Percentiles rank a stretch among this genome's conserved stretches.
Conservation (phyloP, 2,888 invertebrate genomes). For the Agriotes lineatus region DNA sequence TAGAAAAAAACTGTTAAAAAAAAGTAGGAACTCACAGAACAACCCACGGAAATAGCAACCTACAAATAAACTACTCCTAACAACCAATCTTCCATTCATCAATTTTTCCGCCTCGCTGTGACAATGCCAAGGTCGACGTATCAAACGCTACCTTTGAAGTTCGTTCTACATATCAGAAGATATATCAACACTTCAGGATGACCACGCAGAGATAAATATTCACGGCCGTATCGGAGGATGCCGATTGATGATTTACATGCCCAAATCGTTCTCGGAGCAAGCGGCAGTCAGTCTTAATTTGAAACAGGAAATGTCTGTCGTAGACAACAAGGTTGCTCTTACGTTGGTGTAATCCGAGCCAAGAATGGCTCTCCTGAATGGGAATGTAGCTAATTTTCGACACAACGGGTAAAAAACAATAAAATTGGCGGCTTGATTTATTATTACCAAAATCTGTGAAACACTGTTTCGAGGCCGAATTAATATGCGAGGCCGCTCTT, state of each 20-base stretch:
- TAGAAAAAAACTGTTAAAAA: too few species aligned
- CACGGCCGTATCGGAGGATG: background rate
- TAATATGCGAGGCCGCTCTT: too few species aligned
- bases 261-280: background rate
- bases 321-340: background rate
- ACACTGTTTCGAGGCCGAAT: background rate
- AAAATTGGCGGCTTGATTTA: background rate
- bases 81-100: too few species aligned
- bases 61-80: too few species aligned
- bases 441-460: background rate
- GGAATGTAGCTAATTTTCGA: background rate
- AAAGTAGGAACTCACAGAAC: too few species aligned
- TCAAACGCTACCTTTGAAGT: too few species aligned
- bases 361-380: background rate
- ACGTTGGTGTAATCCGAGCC: background rate
- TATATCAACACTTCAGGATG: conserved; percentile 1
- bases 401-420: background rate
- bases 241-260: conserved; percentile 12
- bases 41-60: too few species aligned
- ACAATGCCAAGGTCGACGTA: too few species aligned
- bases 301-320: background rate
- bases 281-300: background rate
- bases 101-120: too few species aligned
- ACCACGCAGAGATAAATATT: background rate
- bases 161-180: background rate